Base-by-base conservation (phyloP, 1,140 invertebrate genomes). In the Bursaphelenchus mucronatus region DNA sequence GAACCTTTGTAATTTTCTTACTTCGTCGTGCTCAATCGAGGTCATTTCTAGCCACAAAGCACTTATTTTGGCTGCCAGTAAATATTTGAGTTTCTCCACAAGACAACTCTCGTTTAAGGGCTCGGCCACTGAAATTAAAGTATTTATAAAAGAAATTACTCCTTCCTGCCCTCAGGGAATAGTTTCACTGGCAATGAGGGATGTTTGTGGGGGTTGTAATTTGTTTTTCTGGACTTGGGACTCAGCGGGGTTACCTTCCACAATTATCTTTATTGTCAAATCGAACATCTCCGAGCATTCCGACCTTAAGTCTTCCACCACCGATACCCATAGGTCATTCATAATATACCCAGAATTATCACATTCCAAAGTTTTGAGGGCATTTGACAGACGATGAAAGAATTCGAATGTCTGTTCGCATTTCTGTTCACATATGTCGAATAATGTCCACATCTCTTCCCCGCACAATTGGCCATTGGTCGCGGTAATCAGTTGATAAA, bases 1-100 rank as follows among this genome's bases (percentile, higher is more conserved):
- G 13, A 43, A 17, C 8, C 0, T 30, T 9, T 30, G 5, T 41
- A 30, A 64, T n/a, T 43, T 9, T 47, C 13, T 13, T 3, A 15
- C 45, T 50, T 71, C 69, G 11, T 71, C 69, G 45, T 71, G 69
- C 17, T 47, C 63, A 30, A 39, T 15, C 0, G 51, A 43, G 11
- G 69, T 71, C 11, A 71, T 66, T 64, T 71, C 62, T 13, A 71
- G 69, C 69, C 69, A 71, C 5, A 71, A 51, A 3, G 69, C 69
- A 47, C 69, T 54, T 17, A 71, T 57, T 17, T 46, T 65, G n/a
- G 63, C 54, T 0, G 56, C 69, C 11, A 68, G 30, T 30, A 71
- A 41, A 46, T 65, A 66, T 63, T 71, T 72, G 19, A 70, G 59
- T 21, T 67, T 50, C 59, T 71, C 69, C 17, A 64, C 50, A 10